These are phyloP conservation scores for Hyperoplus lanceolatus DNA, from an alignment of 2,797 vertebrate genomes.

Conservation along the genomic window DNA sequence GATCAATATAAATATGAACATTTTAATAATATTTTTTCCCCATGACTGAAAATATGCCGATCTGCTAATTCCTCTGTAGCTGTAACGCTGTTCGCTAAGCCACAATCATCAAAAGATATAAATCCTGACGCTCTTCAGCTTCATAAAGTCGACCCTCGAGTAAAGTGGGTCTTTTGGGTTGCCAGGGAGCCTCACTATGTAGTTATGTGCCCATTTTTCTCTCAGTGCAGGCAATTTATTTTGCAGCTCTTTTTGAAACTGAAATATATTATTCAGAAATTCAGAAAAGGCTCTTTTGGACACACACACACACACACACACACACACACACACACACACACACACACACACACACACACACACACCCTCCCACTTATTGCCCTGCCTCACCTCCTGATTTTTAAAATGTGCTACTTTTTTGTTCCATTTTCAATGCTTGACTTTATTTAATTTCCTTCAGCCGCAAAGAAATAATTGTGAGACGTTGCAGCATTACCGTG, in stretches of 20 bases:
- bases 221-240: constrained; percentile 64
- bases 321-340: not conserved
- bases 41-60: constrained; percentile 23
- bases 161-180: constrained; percentile 57
- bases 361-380: constrained; percentile 22
- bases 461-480: constrained; percentile 5
- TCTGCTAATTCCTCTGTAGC: constrained; percentile 9
- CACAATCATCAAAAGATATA: constrained; percentile 49
- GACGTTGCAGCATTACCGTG: not conserved
- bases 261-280: constrained; percentile 74
- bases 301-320: constrained; percentile 44
- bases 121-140: constrained; percentile 43
- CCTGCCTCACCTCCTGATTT: constrained; percentile 24
- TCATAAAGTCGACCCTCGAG: constrained; percentile 45
- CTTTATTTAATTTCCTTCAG: constrained; percentile 12
- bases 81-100: constrained; percentile 22
- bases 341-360: not conserved
- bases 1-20: constrained; percentile 35
- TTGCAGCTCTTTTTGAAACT: constrained; percentile 75
- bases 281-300: constrained; percentile 49
- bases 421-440: constrained; percentile 25
- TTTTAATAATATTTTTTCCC: constrained; percentile 19
- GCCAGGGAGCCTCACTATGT: constrained; percentile 73
- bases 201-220: constrained; percentile 46
- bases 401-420: constrained; percentile 19